Evolutionary conservation across 2,113 vertebrate species (phyloP).

Genomic region (Pheucticus melanocephalus): DNA sequence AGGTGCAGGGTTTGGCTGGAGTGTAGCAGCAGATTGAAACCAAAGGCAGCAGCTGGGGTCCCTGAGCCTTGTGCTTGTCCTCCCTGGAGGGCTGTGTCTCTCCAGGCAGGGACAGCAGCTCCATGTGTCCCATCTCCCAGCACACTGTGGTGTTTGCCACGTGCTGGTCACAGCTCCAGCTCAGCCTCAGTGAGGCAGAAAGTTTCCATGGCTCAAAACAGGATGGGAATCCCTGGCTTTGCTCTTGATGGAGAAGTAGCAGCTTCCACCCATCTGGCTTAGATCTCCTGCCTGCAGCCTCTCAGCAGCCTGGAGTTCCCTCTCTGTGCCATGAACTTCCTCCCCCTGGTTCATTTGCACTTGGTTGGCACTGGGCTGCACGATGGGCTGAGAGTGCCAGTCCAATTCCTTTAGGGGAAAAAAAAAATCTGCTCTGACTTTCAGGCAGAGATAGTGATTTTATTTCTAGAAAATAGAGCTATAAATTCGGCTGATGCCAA

Average conservation of each 20-base stretch:
- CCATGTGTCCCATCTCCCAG: background rate
- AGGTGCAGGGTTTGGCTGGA: background rate
- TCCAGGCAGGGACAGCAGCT: background rate
- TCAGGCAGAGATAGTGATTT: background rate
- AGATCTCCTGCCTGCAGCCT: background rate
- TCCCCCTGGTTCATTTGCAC: background rate
- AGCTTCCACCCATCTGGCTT: background rate
- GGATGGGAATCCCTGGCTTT: background rate
- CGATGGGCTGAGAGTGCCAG: background rate
- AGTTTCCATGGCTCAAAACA: background rate
- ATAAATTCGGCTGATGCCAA: background rate
- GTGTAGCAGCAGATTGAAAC: background rate
- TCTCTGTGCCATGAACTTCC: background rate
- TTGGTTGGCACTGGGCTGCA: background rate
- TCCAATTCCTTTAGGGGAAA: background rate
- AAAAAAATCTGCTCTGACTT: background rate
- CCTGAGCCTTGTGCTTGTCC: background rate
- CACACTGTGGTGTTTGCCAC: background rate
- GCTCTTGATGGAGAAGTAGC: background rate
- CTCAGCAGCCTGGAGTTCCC: background rate
- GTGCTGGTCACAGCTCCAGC: background rate
- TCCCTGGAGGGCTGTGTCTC: background rate
- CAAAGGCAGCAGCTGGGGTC: background rate
- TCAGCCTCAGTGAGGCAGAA: background rate
- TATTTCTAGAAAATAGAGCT: constrained; percentile 28